Evolutionary conservation across 1,140 invertebrate genomes (phyloP).

Genomic region (Drosophila bocqueti): DNA sequence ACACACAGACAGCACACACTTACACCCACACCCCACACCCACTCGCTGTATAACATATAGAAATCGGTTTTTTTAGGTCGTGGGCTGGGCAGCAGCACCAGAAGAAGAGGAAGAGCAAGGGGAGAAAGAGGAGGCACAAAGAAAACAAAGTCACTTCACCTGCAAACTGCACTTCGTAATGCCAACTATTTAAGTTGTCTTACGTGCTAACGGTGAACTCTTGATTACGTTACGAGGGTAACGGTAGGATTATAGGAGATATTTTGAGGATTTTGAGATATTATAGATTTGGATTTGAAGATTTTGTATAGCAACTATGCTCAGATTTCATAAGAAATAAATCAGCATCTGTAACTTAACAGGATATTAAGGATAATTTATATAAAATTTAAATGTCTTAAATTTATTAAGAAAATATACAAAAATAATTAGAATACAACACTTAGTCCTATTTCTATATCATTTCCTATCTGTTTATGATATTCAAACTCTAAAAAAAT

Average conservation of each 20-base stretch:
- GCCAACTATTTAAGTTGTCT: slow-evolving; percentile 19
- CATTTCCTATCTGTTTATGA: background rate
- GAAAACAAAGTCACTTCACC: slow-evolving; percentile 36
- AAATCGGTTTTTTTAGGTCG: slow-evolving; percentile 72
- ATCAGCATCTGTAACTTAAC: background rate
- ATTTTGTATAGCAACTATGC: background rate
- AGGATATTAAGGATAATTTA: too few relatives aligned
- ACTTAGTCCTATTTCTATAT: background rate
- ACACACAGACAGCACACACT: slow-evolving; percentile 45
- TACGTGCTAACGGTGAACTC: slow-evolving; percentile 13
- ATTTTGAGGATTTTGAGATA: background rate
- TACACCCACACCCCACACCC: slow-evolving; percentile 15
- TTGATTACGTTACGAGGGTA: slow-evolving; percentile 7
- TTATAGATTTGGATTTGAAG: background rate
- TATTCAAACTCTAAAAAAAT: background rate
- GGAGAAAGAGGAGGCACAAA: slow-evolving; percentile 11
- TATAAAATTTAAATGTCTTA: too few relatives aligned
- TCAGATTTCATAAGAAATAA: background rate
- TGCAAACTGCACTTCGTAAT: slow-evolving; percentile 10
- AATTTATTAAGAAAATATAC: too few relatives aligned
- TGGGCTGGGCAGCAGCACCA: slow-evolving; percentile 35
- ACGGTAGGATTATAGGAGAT: too few relatives aligned
- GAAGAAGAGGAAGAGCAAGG: background rate
- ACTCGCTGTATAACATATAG: slow-evolving; percentile 32
- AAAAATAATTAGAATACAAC: background rate